Base-by-base conservation (phyloP, 2,113 vertebrate species). In the Ramphastos sulfuratus region DNA sequence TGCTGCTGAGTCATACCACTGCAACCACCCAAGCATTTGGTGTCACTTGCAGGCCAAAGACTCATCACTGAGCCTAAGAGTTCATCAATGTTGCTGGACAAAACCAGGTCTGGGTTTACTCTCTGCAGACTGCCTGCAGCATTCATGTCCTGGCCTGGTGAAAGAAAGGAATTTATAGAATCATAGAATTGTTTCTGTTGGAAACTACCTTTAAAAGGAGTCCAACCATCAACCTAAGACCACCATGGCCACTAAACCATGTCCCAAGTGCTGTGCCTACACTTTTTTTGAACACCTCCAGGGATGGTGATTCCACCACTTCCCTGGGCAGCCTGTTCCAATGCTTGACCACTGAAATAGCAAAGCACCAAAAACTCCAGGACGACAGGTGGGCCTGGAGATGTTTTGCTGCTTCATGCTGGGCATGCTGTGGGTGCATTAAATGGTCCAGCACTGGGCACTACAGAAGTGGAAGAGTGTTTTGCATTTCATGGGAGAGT, bases 101-200 rank as follows among this genome's bases (percentile, higher is more conserved):
- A 94, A 96, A 93, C 67, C 73, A 93, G 87, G 33, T n/a, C 73
- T 89, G 95, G 55, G 74, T 94, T 92, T 37, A 18, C 60, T 54
- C 84, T 89, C 82, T 92, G 72, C 1, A 33, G 30, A 27, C 18
- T 96, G 84, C 81, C 81, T 59, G 85, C 52, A 94, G 73, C 70
- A 81, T 94, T 87, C 13, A 3, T 73, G 48, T 81, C 80, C 75
- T 78, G 70, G 42, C 52, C 66, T 6, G 3, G 37, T 33, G 77
- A 93, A 89, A 79, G 65, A 92, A 93, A 95, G 18, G n/a, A 59
- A 89, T 70, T 54, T 75, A 21, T 52, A 52, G 23, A 52, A 52
- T 52, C 50, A 13, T 52, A 52, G 23, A 52, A 12, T 25, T 24
- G 9, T 24, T 52, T 52, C 12, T 52, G 50, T 52, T 24, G 23